Percentiles rank a stretch among this genome's conserved stretches.
These are phyloP conservation scores for Toxotes lorentzi DNA, from an alignment of 2,797 vertebrate genomes.

Conservation along the genomic window DNA sequence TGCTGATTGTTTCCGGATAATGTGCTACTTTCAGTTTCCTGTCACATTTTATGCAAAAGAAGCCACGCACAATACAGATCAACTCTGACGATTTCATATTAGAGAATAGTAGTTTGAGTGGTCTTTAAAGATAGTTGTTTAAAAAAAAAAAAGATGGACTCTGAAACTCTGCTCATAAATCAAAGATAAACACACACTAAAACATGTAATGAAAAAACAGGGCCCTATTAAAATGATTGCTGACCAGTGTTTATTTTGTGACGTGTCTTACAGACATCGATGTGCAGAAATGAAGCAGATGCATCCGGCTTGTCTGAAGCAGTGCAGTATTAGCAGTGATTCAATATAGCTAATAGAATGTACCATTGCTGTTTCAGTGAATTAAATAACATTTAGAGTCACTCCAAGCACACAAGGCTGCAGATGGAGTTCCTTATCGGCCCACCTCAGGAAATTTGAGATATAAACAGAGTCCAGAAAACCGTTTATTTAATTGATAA, in stretches of 20 bases:
- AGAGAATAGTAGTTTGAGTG: neutral
- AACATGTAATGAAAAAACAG: neutral
- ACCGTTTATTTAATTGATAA: slow-evolving; percentile 65
- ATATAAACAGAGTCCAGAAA: slow-evolving; percentile 44
- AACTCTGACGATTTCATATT: neutral
- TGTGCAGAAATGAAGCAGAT: slow-evolving; percentile 29
- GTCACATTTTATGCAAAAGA: neutral
- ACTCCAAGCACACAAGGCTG: slow-evolving; percentile 52
- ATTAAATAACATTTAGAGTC: slow-evolving; percentile 49
- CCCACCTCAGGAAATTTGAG: slow-evolving; percentile 47
- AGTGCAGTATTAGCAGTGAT: slow-evolving; percentile 10
- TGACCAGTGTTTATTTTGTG: slow-evolving; percentile 5
- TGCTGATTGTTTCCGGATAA: neutral
- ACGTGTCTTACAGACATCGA: neutral
- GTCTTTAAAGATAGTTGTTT: neutral
- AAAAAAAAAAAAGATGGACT: neutral
- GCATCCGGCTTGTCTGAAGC: slow-evolving; percentile 3
- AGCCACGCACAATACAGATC: neutral
- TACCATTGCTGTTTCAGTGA: slow-evolving; percentile 27
- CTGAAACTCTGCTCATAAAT: neutral
- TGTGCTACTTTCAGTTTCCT: neutral
- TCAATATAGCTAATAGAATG: slow-evolving; percentile 42
- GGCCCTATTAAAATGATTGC: neutral
- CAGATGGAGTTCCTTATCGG: slow-evolving; percentile 43
- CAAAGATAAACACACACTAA: neutral